Base-by-base conservation (phyloP, 1,140 invertebrate genomes). In the Stegodyphus dumicola region DNA sequence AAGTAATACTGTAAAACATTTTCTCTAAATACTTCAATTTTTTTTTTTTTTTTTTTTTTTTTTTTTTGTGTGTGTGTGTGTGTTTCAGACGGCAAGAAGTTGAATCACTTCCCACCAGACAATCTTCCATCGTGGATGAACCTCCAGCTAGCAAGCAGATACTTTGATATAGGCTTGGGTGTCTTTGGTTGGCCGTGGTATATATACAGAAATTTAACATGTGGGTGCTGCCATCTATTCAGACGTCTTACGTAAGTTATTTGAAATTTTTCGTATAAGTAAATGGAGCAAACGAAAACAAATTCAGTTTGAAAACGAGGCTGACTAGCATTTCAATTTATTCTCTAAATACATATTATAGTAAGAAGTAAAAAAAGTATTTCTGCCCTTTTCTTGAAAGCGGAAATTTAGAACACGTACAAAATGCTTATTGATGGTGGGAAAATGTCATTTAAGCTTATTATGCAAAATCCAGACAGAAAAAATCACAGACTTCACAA, bases 161-260 rank as follows among this genome's bases (percentile, higher is more conserved):
- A 86, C 48, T 73, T 77, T 13, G 7, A 77, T 10, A 10, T 86
- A 52, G 69, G 84, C 1, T n/a, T 86, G 66, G 84, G 84, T 6
- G 75, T 86, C 7, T 78, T 86, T 13, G 84, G 84, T 0, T 86
- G 84, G 84, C 49, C 67, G 7, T 86, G 84, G 84, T 52, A 56
- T n/a, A 33, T 86, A 2, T 86, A 77, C 52, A 52, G 76, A 33
- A 77, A 86, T 15, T 5, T 73, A 15, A 17, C 66, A 6, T 86
- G 84, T 49, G 84, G 84, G 1, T 86, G 66, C 54, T 86, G 84
- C 65, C n/a, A 10, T 9, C 69, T 78, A 2, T 18, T 64, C 17
- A 86, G 56, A n/a, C 48, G 54, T 60, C 66, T 85, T 7, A 71
- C 15, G 83, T 85, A 53, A 71, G 81, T 76, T 67, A n/a, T 7